These are phyloP conservation scores for Deroptyus accipitrinus DNA, from an alignment of 2,113 vertebrate species.

Conservation along the genomic window DNA sequence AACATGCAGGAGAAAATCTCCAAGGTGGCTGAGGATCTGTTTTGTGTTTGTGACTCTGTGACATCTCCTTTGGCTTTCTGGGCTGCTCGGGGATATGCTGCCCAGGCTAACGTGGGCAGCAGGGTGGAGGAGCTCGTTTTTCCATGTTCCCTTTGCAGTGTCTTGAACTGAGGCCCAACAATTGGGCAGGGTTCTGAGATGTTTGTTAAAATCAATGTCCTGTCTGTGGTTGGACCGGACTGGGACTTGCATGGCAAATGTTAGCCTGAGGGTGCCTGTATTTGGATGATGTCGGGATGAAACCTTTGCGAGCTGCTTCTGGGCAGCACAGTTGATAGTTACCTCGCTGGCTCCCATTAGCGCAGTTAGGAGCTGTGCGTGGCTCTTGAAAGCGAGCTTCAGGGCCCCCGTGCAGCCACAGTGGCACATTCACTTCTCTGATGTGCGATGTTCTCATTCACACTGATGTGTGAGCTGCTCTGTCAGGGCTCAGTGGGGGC, in stretches of 20 bases:
- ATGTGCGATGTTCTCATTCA: too few relatives aligned
- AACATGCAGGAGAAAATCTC: neutral
- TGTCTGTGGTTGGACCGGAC: neutral
- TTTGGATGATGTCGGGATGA: neutral
- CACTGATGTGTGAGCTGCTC: neutral
- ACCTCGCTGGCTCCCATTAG: neutral
- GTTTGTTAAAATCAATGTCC: neutral
- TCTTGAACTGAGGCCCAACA: neutral
- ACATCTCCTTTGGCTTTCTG: neutral
- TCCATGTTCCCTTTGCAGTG: neutral
- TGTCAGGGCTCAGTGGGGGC: neutral
- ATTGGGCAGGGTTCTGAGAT: neutral
- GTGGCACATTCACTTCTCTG: accelerated
- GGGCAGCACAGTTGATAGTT: neutral
- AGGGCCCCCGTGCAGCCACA: neutral
- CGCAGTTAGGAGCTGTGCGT: neutral
- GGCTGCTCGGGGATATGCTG: neutral
- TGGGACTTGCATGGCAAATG: neutral
- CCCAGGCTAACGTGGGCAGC: accelerated
- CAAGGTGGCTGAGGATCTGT: neutral
- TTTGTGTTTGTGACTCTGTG: neutral
- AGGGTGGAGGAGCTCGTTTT: neutral
- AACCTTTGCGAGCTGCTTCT: neutral
- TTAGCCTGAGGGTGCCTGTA: neutral
- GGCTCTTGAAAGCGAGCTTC: neutral